phyloP scores from a whole-genome alignment of 2,797 vertebrate species.

The Liasis olivaceus region DNA sequence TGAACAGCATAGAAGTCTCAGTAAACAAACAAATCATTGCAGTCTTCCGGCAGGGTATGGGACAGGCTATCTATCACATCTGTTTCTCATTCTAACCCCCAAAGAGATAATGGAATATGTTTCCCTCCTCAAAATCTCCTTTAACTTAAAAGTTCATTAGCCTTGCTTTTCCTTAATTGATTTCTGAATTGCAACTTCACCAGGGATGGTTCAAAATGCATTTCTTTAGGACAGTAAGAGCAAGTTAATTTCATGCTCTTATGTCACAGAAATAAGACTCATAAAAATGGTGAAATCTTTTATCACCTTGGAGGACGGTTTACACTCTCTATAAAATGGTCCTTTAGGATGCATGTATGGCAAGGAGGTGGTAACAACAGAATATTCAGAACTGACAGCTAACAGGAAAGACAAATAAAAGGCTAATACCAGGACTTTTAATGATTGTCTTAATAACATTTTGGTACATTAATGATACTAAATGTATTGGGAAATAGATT shows the following conservation, averaged over 20 bases:
- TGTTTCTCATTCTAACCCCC: neutral
- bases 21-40: neutral
- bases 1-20: neutral
- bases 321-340: neutral
- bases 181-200: neutral
- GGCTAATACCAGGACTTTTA: neutral
- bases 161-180: neutral
- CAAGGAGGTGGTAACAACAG: neutral
- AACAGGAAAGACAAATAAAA: neutral
- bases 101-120: neutral
- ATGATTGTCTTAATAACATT: neutral
- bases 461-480: neutral
- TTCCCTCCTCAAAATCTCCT: neutral
- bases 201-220: neutral
- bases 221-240: neutral
- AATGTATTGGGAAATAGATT: neutral
- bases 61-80: neutral
- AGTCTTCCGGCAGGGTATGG: neutral
- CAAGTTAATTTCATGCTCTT: neutral
- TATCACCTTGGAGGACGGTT: neutral
- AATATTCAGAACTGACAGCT: neutral
- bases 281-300: conserved; percentile 6
- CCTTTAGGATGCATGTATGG: neutral
- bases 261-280: neutral
- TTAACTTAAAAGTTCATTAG: neutral